These are phyloP conservation scores for Reticulitermes lucifugus DNA, from an alignment of 2,888 invertebrate species.

Conservation along the genomic window DNA sequence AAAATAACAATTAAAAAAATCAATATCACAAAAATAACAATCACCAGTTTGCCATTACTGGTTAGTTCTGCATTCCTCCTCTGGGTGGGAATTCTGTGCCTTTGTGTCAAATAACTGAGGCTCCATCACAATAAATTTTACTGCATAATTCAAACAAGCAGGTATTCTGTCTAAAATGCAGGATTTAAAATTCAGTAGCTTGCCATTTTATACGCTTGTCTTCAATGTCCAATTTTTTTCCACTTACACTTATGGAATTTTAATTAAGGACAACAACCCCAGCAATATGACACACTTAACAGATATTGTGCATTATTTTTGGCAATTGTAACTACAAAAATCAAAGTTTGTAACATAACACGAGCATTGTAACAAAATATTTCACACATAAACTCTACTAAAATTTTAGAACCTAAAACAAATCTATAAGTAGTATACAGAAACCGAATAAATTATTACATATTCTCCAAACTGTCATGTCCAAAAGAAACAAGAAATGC, in stretches of 20 bases:
- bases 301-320: slow-evolving; percentile 6
- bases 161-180: background rate
- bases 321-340: background rate
- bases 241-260: background rate
- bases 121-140: background rate
- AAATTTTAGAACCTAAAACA: background rate
- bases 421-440: background rate
- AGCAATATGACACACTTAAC: slow-evolving; percentile 1
- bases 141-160: background rate
- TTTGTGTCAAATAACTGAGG: background rate
- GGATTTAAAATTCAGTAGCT: background rate
- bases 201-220: background rate
- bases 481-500: background rate
- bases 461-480: background rate
- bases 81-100: background rate
- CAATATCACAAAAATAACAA: slow-evolving; percentile 38
- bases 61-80: background rate
- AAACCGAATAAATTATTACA: background rate
- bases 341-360: slow-evolving; percentile 8
- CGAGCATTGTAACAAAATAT: background rate
- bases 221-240: background rate
- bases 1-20: slow-evolving; percentile 31
- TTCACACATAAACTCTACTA: slow-evolving; percentile 5
- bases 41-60: slow-evolving; percentile 23
- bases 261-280: background rate